phyloP scores from a whole-genome alignment of 2,888 invertebrate species.

The Furcula furcula region DNA sequence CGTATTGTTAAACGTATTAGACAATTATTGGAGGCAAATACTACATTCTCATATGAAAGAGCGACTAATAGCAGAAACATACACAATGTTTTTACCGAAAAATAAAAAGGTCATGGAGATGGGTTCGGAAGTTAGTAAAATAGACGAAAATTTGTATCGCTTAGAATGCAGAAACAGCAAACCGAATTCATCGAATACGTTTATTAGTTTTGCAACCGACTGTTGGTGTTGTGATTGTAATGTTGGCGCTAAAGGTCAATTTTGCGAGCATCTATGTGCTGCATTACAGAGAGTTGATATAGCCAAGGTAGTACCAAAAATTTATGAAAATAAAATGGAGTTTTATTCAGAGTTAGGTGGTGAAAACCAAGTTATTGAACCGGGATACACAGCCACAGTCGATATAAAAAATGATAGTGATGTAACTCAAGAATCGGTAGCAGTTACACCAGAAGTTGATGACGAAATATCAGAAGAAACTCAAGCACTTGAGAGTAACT shows the following conservation, averaged over 20 bases:
- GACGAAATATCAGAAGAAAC: background rate
- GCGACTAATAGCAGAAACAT: constrained; percentile 10
- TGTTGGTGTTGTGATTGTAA: constrained; percentile 40
- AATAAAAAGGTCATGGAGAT: constrained; percentile 4
- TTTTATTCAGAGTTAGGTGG: constrained; percentile 24
- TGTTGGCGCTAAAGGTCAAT: constrained; percentile 24
- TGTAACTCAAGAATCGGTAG: no score
- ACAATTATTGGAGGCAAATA: constrained; percentile 29
- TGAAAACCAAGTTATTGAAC: constrained; percentile 2
- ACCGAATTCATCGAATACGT: constrained; percentile 5
- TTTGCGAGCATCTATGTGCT: constrained; percentile 41
- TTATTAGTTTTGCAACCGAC: constrained; percentile 28
- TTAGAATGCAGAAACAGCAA: background rate
- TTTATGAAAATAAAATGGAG: constrained; percentile 11
- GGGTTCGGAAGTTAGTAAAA: constrained; percentile 1
- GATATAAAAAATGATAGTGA: background rate
- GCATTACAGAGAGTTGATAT: constrained; percentile 18
- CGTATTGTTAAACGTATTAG: constrained; percentile 35
- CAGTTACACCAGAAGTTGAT: background rate
- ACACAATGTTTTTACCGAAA: constrained; percentile 11
- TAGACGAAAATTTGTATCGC: constrained; percentile 2
- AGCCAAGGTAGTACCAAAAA: background rate
- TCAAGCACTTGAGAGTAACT: background rate
- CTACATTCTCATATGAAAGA: constrained; percentile 23
- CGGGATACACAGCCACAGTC: background rate